Evolutionary conservation across 1,140 invertebrate species (phyloP), one percentile per base, ranked within the genome.

Genomic region (Sitophilus oryzae): DNA sequence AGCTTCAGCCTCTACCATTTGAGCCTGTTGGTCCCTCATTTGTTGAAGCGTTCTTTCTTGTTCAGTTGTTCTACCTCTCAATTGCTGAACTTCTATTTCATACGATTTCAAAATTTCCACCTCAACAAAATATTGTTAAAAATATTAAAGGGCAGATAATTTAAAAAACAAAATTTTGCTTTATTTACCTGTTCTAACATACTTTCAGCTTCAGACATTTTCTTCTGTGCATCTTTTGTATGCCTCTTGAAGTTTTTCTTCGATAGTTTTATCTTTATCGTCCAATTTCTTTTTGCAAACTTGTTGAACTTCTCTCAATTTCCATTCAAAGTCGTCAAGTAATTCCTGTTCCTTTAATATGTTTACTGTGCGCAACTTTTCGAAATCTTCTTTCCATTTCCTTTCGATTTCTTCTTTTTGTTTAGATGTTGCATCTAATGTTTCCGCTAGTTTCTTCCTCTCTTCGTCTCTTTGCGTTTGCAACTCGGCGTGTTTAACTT

Each of bases 241-340:
- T 21, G 75, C 73, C 25, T 77, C 73, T 57, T 76, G 71, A 2
- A 77, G 21, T 19, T 72, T 74, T 65, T 77, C 71, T 50, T 79
- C 78, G 20, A 70, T 66, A 14, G 59, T 67, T 49, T 69, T 71
- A 58, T 76, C 77, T 62, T 71, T 73, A 58, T 80, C 79, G 43
- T 80, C 77, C 11, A 82, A 57, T 59, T 78, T 77, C 59, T 77
- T 76, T 64, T 84, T 84, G 61, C 80, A 82, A 14, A 71, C 71
- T 49, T 77, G 73, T 64, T 83, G 77, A 53, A 83, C 81, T 67
- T 84, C 80, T 36, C 81, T 66, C 23, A 85, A 64, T 64, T 84
- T 82, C 81, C 82, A 84, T 69, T 85, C 83, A 58, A 82, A 84
- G 66, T 85, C 83, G 45, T 82, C 79, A 63, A 84, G 69, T 15